phyloP scores from a whole-genome alignment of 2,113 vertebrate genomes.

The Syngnathus scovelli region DNA sequence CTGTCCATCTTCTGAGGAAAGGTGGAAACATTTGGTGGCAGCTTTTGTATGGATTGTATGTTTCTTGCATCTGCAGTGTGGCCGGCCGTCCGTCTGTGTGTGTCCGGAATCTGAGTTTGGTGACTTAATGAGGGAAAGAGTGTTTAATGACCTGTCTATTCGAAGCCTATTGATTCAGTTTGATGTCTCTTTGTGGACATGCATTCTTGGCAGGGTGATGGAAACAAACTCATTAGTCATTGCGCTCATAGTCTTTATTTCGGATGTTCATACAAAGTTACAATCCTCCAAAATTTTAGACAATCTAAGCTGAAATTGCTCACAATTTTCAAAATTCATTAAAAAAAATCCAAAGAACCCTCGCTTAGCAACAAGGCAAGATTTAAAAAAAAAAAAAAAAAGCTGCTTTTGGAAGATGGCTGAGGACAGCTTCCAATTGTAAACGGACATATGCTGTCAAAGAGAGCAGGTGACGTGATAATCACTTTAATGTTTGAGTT shows the following conservation, averaged over 20 bases:
- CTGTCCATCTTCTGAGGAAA: constrained; percentile 19
- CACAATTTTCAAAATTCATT: constrained; percentile 5
- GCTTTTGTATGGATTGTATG: constrained; percentile 11
- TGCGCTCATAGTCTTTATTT: constrained; percentile 29
- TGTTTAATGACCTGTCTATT: constrained; percentile 60
- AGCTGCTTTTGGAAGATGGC: not conserved
- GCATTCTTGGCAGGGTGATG: constrained; percentile 38
- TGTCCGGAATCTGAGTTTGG: constrained; percentile 40
- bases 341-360: not conserved
- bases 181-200: constrained; percentile 57
- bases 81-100: constrained; percentile 14
- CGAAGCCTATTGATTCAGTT: constrained; percentile 53
- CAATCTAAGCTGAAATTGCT: constrained; percentile 29
- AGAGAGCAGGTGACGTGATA: constrained; percentile 6
- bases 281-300: constrained; percentile 27
- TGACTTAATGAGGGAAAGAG: constrained; percentile 48
- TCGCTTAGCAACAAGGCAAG: not conserved
- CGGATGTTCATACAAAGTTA: constrained; percentile 32
- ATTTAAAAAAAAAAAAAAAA: not conserved
- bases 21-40: constrained; percentile 9
- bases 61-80: constrained; percentile 12
- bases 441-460: constrained; percentile 4
- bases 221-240: constrained; percentile 38
- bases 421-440: not conserved
- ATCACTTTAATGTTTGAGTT: constrained; percentile 5